Base-by-base conservation (phyloP, 2,888 invertebrate genomes). In the Drosophila neoperkinsi region DNA sequence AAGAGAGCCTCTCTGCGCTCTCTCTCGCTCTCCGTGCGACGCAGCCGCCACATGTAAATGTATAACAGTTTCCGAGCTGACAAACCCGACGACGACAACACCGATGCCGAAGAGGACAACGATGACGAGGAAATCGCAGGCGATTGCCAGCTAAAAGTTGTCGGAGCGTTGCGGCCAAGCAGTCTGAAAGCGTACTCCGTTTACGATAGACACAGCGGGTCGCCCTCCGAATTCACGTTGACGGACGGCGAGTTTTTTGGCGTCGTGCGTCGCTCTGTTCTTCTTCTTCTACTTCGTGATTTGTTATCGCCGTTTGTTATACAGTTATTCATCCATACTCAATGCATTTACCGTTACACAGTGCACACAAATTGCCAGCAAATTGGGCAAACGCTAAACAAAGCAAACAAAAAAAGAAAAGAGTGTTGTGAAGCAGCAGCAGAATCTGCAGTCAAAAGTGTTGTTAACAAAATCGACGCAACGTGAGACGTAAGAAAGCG, bases 171-270 rank as follows among this genome's bases (percentile, higher is more conserved):
- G 87, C 86, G 84, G 77, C 82, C 85, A 85, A 87, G 77, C 90
- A 90, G 90, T 90, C 88, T 82, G 75, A 88, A 64, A 90, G 81
- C 84, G 88, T 81, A 79, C 82, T 81, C 87, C 88, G 88, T 87
- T 71, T 76, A 74, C 78, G 90, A 84, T 78, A 90, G 88, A 87
- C 86, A 87, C 71, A 79, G 69, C 84, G 79, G 74, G 80, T 31
- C 38, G 34, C 34, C 16, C 7, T 46, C 4, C 61, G 43, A 61
- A 66, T 62, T 49, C 50, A 66, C 71, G 76, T 59, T 61, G 66
- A 74, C 82, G 74, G 67, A 74, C 64, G 73, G 71, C 71, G 71
- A 71, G 80, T 77, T 43, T 57, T 43, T 57, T 80, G 72, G 68
- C 77, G 77, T 74, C 80, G 82, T 65, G 77, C 75, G 82, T 74